Evolutionary conservation across 2,888 invertebrate species (phyloP), one percentile per base, ranked within the genome.

Genomic region (Penaeus monodon): DNA sequence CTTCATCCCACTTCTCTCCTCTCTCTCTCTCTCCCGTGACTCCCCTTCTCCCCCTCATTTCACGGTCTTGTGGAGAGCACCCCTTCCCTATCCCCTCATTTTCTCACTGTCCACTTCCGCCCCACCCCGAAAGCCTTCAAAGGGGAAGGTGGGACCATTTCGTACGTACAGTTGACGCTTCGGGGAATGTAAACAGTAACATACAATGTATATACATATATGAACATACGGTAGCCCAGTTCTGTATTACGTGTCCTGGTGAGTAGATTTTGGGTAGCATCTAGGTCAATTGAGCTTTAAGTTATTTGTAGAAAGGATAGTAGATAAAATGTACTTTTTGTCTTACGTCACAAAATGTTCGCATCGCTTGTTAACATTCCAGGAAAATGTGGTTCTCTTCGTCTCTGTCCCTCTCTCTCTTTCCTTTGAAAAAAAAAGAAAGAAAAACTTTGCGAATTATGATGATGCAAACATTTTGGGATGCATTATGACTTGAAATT

Each of bases 211-310:
- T 65, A 66, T 66, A 65, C 38, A 65, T 49, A 33, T 24, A 68
- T 66, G 44, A 68, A 68, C 22, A 65, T 20, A 68, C 66, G 44
- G 49, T 66, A 38, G 44, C 44, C 49, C 66, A 81, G 38, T 68
- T 81, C 66, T 81, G 66, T 66, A 81, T 81, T 81, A 57, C 81
- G 65, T 68, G 81, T 81, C 66, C 81, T 66, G 81, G 81, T 81
- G 81, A 81, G 81, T 81, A 81, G 81, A n/a, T 68, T 81, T 81
- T 65, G 81, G 81, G 66, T 81, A 81, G 81, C 57, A 57, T 57
- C 57, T 57, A 77, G 63, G 77, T 49, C 57, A n/a, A 20, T 77
- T 63, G 49, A 27, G 63, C 63, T 77, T 57, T 27, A 76, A 76
- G 76, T 76, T 49, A 49, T 49, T 20, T 77, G 77, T 77, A 77